A percentile compares a stretch with the other conserved stretches of the same genome.
phyloP scores from a whole-genome alignment of 1,140 invertebrate genomes.

The Drosophila melanica region DNA sequence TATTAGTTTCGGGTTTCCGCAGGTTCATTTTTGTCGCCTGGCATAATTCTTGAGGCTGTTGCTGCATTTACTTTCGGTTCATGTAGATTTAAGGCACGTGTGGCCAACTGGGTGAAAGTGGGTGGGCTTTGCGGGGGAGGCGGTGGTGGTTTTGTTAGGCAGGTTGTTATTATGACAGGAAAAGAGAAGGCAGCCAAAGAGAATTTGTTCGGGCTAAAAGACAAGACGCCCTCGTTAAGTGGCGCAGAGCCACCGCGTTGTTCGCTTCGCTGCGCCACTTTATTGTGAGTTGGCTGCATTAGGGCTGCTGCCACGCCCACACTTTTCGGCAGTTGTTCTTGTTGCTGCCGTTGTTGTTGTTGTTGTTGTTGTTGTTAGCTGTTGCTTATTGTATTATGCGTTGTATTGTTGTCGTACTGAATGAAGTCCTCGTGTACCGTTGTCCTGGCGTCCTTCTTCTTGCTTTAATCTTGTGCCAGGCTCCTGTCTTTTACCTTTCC shows the following conservation, averaged over 20 bases:
- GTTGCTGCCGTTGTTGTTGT: constrained; percentile 8
- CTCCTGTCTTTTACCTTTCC: too few relatives aligned
- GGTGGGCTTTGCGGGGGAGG: not conserved
- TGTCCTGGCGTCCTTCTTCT: constrained; percentile 41
- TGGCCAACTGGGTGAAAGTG: not conserved
- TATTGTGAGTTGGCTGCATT: constrained; percentile 58
- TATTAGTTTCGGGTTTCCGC: too few relatives aligned
- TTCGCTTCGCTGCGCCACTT: constrained; percentile 30
- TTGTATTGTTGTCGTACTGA: constrained; percentile 57
- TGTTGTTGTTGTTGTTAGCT: constrained; percentile 30
- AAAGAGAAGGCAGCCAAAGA: not conserved
- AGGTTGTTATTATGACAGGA: not conserved
- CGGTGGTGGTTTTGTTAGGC: too few relatives aligned
- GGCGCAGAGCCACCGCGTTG: constrained; percentile 11
- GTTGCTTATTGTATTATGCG: constrained; percentile 66
- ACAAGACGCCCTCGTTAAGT: constrained; percentile 46
- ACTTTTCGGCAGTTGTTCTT: constrained; percentile 44
- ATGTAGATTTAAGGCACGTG: constrained; percentile 28
- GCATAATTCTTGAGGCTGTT: constrained; percentile 6
- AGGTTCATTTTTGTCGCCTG: constrained; percentile 28
- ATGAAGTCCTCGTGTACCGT: not conserved
- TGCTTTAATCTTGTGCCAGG: constrained; percentile 66
- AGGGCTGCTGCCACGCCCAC: constrained; percentile 43
- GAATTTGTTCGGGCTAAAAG: constrained; percentile 11
- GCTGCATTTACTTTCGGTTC: constrained; percentile 15